Percentiles rank a stretch among this genome's conserved stretches.
Conservation (phyloP, 2,888 invertebrate species). For the Spialia ferax region DNA sequence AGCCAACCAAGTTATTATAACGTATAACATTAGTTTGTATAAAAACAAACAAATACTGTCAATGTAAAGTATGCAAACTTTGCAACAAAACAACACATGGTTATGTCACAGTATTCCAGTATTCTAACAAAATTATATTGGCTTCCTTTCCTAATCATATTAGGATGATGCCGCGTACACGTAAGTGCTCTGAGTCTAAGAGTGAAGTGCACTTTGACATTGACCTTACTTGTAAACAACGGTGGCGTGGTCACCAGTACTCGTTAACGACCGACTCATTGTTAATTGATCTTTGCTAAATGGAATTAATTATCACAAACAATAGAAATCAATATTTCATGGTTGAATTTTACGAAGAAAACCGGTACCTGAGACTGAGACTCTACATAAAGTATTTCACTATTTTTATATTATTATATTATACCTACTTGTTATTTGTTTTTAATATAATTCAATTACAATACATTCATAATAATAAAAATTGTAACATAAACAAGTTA, state of each 20-base stretch:
- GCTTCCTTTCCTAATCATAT: constrained; percentile 7
- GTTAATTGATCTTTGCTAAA: constrained; percentile 17
- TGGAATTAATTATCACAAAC: constrained; percentile 12
- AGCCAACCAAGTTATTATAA: neutral
- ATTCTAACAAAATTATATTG: constrained; percentile 9
- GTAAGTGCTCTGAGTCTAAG: neutral
- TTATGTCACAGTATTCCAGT: neutral
- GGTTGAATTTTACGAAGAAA: neutral
- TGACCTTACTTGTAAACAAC: constrained; percentile 36
- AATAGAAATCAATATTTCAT: constrained; percentile 9
- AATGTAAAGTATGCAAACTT: no score
- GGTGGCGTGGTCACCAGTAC: constrained; percentile 17
- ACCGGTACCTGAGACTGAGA: no score
- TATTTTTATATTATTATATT: no score
- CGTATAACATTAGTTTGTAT: neutral
- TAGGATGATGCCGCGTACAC: constrained; percentile 1
- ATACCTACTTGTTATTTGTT: no score
- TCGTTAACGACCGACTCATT: constrained; percentile 18
- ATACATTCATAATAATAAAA: no score
- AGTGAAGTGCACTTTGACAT: constrained; percentile 34
- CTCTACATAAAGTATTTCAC: no score
- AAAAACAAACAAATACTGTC: constrained; percentile 1
- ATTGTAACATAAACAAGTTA: neutral
- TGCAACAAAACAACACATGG: neutral
- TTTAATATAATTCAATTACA: no score